Evolutionary conservation across 1,140 invertebrate genomes (phyloP), one percentile per base, ranked within the genome.

Genomic region (Holotrichia oblita): DNA sequence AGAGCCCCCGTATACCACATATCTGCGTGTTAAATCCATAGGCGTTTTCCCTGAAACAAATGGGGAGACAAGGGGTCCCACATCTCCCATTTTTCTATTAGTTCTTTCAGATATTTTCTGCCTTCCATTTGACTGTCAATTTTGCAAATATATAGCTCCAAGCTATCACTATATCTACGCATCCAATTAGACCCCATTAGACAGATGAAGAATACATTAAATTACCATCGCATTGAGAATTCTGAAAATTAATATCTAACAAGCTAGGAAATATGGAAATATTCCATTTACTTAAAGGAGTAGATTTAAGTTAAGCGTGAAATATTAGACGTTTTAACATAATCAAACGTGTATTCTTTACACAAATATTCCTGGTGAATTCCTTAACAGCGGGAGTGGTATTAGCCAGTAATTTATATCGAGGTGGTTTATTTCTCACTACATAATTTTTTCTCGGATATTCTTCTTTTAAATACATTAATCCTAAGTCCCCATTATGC

Each of bases 301-400:
- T 17, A 17, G 17, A 55, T 55, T n/a, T 55, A 55, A 17, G 14
- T 17, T 55, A 55, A 55, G 48, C 48, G 48, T 55, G 48, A 55
- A 55, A 55, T 55, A 55, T 55, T 14, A 55, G 48, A 55, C 48
- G 48, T 55, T 55, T 55, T 55, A 55, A 55, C 48, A 17, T 55
- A 55, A 55, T 55, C 48, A 55, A 55, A 55, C 48, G 48, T 17
- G 48, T 17, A 55, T 55, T 55, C 48, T 55, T 55, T 17, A 17
- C 27, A 34, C 27, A 34, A 14, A 55, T 55, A 17, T 55, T 17
- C 48, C n/a, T 55, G 14, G 14, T 55, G 17, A 55, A 55, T 55
- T n/a, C 48, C 17, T 55, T 55, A 55, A 55, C 48, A 55, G 48
- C 48, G 48, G 48, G 48, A 55, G 48, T 55, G 48, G 48, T 55